phyloP scores from a whole-genome alignment of 2,113 vertebrate species.

The Clarias macrocephalus region DNA sequence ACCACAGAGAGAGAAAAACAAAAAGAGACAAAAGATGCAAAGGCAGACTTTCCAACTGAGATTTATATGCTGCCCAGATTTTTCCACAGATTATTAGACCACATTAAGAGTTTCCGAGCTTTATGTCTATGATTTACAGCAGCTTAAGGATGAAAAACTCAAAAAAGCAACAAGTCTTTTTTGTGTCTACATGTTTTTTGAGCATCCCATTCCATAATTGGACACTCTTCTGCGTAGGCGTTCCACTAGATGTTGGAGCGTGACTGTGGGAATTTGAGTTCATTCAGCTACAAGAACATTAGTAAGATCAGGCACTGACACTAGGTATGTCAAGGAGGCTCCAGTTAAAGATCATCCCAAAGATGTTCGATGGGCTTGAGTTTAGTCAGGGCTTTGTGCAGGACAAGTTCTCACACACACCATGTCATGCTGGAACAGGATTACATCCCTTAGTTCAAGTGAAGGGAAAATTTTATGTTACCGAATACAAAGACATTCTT shows the following conservation, averaged over 20 bases:
- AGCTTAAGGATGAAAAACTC: background rate
- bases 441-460: background rate
- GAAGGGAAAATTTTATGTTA: background rate
- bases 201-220: background rate
- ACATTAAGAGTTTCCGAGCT: conserved; percentile 9
- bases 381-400: background rate
- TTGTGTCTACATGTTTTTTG: background rate
- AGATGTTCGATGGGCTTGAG: background rate
- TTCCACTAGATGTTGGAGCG: background rate
- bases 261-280: background rate
- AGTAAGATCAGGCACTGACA: background rate
- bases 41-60: conserved; percentile 8
- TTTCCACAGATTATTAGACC: conserved; percentile 31
- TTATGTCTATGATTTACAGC: conserved; percentile 3
- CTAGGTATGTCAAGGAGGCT: no score
- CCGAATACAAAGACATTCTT: background rate
- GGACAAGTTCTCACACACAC: background rate
- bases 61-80: conserved; percentile 6
- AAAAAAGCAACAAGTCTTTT: no score
- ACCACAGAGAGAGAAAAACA: background rate
- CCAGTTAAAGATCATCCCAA: background rate
- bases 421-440: background rate
- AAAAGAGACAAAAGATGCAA: conserved; percentile 1
- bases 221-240: background rate
- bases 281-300: background rate